phyloP scores from a whole-genome alignment of 2,797 vertebrate species.

The Phaenicophaeus curvirostris region DNA sequence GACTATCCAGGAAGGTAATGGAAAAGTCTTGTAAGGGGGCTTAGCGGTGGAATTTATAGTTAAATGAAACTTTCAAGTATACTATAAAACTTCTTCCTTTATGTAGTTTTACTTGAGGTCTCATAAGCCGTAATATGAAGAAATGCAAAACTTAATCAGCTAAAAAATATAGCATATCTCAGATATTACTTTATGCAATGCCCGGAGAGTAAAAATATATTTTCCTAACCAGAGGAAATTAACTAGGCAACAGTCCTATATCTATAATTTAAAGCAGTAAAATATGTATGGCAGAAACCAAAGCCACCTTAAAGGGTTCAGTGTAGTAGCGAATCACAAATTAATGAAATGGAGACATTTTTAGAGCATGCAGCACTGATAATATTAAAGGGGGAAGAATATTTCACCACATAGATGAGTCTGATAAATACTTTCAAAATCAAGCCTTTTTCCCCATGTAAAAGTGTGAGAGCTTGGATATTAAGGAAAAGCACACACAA shows the following conservation, averaged over 20 bases:
- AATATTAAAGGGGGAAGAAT: constrained; percentile 5
- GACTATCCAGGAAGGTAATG: constrained; percentile 60
- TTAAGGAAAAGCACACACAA: neutral
- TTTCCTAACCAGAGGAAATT: constrained; percentile 72
- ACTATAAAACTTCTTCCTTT: constrained; percentile 61
- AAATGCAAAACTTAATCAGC: constrained; percentile 65
- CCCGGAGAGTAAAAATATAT: constrained; percentile 62
- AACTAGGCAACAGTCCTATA: constrained; percentile 65
- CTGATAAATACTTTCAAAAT: constrained; percentile 39
- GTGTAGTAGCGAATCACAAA: constrained; percentile 60
- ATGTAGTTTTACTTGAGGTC: constrained; percentile 49
- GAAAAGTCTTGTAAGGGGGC: constrained; percentile 61
- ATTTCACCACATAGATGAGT: constrained; percentile 38
- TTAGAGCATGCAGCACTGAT: constrained; percentile 46
- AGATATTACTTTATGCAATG: constrained; percentile 57
- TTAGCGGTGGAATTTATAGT: constrained; percentile 60
- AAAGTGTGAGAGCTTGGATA: neutral
- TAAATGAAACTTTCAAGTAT: constrained; percentile 63
- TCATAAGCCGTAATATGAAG: constrained; percentile 60
- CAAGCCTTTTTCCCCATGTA: neutral
- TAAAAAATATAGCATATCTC: constrained; percentile 60
- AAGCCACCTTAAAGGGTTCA: constrained; percentile 66
- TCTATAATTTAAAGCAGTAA: constrained; percentile 71
- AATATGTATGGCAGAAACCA: constrained; percentile 68
- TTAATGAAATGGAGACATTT: constrained; percentile 71